A percentile compares a stretch with the other conserved stretches of the same genome.
Evolutionary conservation across 2,888 invertebrate genomes (phyloP).

Genomic region (Drosophila leonis): DNA sequence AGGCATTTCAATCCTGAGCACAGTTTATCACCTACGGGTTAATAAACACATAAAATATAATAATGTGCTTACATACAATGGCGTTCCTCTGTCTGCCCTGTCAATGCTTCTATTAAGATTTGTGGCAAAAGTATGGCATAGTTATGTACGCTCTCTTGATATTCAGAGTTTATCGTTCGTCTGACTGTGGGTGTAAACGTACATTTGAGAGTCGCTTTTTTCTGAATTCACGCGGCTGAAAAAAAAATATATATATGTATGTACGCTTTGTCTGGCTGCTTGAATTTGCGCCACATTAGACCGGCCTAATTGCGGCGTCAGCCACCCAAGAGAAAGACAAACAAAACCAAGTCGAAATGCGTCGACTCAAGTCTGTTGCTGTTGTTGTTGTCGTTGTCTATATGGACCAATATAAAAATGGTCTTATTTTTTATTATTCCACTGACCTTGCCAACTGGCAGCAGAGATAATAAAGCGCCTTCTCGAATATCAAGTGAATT

Average conservation of each 20-base stretch:
- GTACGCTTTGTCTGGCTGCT: conserved; percentile 11
- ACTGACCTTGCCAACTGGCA: conserved; percentile 62
- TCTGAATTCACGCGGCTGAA: conserved; percentile 26
- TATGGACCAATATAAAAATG: conserved; percentile 40
- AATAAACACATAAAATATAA: conserved; percentile 9
- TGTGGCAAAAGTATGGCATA: conserved; percentile 61
- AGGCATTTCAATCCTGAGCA: neutral
- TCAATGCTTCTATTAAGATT: conserved; percentile 59
- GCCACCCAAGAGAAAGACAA: conserved; percentile 46
- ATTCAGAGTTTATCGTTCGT: neutral
- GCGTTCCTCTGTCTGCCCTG: conserved; percentile 20
- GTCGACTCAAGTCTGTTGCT: conserved; percentile 14
- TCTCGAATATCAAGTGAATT: conserved; percentile 53
- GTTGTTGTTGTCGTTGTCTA: conserved; percentile 25
- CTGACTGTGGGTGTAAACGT: neutral
- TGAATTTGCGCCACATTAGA: conserved; percentile 63
- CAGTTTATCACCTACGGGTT: conserved; percentile 6
- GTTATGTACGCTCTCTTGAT: conserved; percentile 27
- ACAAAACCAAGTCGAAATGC: conserved; percentile 21
- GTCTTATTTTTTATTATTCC: conserved; percentile 56
- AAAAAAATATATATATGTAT: too few species aligned
- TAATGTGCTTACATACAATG: neutral
- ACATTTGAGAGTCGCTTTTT: conserved; percentile 22
- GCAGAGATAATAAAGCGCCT: conserved; percentile 35
- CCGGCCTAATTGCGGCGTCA: conserved; percentile 70